Evolutionary conservation across 2,113 vertebrate genomes (phyloP).

Genomic region (Urocolius indicus): DNA sequence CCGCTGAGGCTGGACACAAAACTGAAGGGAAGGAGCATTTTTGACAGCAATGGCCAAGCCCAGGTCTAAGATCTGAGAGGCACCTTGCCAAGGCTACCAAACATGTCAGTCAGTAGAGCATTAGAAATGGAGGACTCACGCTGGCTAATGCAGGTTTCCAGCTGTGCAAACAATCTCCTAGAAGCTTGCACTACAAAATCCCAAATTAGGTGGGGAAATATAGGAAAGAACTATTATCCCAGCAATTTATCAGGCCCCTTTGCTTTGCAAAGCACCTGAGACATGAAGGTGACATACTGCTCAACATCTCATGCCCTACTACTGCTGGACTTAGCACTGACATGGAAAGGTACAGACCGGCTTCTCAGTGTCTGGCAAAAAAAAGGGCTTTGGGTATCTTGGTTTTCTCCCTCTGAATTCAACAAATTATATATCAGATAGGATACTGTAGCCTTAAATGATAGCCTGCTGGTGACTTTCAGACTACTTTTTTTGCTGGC

Average conservation of each 20-base stretch:
- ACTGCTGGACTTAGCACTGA: fast-evolving
- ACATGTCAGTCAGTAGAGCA: background rate
- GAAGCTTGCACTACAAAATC: background rate
- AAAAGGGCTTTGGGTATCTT: background rate
- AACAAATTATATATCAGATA: background rate
- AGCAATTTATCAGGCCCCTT: background rate
- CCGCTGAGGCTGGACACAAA: background rate
- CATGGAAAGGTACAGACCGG: background rate
- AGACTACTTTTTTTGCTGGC: background rate
- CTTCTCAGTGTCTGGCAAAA: background rate
- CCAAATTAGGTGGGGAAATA: background rate
- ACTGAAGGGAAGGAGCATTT: background rate
- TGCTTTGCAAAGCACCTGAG: background rate
- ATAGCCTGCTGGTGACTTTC: background rate
- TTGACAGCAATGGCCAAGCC: background rate
- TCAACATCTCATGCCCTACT: background rate
- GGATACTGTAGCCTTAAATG: background rate
- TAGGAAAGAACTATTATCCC: background rate
- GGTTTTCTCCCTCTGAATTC: background rate
- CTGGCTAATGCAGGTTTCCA: slow-evolving; percentile 14
- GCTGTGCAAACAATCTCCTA: slow-evolving; percentile 56
- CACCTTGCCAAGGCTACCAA: slow-evolving; percentile 10
- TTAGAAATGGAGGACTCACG: background rate
- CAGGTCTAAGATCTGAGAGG: background rate
- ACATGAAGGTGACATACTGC: background rate